These are phyloP conservation scores for Avahi laniger DNA, from an alignment of 2,797 vertebrate species.

Conservation along the genomic window DNA sequence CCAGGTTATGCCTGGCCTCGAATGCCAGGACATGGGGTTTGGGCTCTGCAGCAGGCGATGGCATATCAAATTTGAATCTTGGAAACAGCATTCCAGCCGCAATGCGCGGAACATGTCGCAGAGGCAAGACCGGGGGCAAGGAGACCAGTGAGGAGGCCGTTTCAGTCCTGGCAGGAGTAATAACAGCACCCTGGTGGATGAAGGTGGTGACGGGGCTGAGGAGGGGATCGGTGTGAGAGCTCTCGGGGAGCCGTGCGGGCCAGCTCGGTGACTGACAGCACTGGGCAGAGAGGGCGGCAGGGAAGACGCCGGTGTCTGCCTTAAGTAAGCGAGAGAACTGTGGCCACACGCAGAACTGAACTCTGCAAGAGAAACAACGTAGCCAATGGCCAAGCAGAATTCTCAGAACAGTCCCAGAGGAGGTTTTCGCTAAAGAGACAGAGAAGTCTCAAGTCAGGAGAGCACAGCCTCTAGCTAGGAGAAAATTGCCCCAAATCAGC, in stretches of 20 bases:
- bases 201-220: neutral
- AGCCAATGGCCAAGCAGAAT: neutral
- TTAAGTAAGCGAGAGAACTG: neutral
- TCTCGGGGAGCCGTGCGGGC: accelerated
- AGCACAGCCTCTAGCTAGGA: neutral
- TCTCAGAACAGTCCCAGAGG: neutral
- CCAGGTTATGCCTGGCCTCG: neutral
- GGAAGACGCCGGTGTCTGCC: neutral
- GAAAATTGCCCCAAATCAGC: neutral
- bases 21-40: accelerated
- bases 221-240: neutral
- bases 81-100: neutral
- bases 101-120: neutral
- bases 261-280: neutral
- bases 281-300: neutral
- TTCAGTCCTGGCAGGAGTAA: neutral
- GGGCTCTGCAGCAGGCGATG: neutral
- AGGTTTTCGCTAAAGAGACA: neutral
- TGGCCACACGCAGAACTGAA: neutral
- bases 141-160: neutral
- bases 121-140: neutral
- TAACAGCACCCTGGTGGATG: neutral
- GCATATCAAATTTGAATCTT: neutral
- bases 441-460: neutral
- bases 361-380: neutral